Conservation (phyloP, 2,797 vertebrate genomes). For the Ibycter americanus region DNA sequence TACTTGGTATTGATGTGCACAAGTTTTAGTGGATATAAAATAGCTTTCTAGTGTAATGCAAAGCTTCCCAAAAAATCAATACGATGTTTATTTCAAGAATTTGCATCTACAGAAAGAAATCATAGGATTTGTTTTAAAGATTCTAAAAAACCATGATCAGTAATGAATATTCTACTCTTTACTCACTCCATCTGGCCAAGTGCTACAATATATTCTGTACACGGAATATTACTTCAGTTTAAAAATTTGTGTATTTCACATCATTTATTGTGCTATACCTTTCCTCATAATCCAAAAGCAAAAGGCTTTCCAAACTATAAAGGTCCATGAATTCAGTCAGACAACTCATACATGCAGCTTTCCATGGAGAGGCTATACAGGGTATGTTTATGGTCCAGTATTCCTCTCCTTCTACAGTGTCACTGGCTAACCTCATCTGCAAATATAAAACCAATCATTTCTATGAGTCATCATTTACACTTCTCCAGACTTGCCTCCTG, state of each 20-base stretch:
- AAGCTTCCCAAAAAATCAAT: not conserved
- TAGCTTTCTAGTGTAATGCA: constrained; percentile 23
- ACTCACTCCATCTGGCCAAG: not conserved
- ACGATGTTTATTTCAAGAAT: not conserved
- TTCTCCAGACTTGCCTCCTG: not conserved
- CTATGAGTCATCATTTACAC: not conserved
- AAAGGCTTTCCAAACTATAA: not conserved
- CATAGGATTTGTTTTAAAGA: not conserved
- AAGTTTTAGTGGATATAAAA: constrained; percentile 32
- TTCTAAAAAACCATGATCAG: not conserved
- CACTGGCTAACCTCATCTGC: constrained; percentile 3
- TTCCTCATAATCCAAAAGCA: not conserved
- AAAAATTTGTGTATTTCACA: not conserved
- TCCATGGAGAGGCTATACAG: not conserved
- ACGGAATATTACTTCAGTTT: not conserved
- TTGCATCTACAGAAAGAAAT: not conserved
- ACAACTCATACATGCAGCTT: not conserved
- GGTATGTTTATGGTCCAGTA: not conserved
- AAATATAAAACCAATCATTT: not conserved
- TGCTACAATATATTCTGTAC: not conserved
- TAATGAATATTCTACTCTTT: not conserved
- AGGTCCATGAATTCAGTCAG: not conserved
- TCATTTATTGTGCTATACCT: not conserved
- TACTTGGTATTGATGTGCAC: not conserved
- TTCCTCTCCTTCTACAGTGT: not conserved